phyloP scores from a whole-genome alignment of 2,113 vertebrate genomes.

The Phoenicopterus ruber region DNA sequence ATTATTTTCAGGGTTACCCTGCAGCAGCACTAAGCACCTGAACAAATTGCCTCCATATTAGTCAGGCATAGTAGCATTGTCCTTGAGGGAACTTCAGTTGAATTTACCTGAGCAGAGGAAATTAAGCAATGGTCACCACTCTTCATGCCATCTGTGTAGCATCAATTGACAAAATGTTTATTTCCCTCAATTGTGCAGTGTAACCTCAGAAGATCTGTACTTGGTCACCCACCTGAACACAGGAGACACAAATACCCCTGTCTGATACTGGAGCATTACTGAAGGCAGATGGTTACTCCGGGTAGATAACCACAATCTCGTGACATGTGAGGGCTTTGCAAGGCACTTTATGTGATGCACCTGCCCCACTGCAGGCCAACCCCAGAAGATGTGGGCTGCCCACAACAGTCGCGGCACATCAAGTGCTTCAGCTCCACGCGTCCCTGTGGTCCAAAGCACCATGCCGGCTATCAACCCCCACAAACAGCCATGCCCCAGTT shows the following conservation, averaged over 20 bases:
- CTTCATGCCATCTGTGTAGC: not conserved
- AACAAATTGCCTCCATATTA: not conserved
- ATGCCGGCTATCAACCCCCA: fast-evolving
- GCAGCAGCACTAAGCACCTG: not conserved
- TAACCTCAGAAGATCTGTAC: not conserved
- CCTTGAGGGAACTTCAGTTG: not conserved
- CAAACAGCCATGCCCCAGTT: no score
- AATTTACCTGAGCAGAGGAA: not conserved
- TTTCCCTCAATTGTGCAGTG: not conserved
- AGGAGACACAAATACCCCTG: not conserved
- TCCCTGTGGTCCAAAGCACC: no score
- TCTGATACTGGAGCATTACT: fast-evolving
- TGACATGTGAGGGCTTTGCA: not conserved
- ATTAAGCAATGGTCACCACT: not conserved
- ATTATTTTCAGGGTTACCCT: not conserved
- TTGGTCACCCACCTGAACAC: not conserved
- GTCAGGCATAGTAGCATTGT: fast-evolving
- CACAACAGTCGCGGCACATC: fast-evolving
- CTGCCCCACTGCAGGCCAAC: not conserved
- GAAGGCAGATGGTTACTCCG: not conserved
- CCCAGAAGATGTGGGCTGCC: fast-evolving
- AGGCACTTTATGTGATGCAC: not conserved
- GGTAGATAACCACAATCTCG: not conserved
- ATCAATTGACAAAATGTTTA: not conserved
- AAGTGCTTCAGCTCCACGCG: fast-evolving